Evolutionary conservation across 2,113 vertebrate species (phyloP).

Genomic region (Heterochromis multidens): DNA sequence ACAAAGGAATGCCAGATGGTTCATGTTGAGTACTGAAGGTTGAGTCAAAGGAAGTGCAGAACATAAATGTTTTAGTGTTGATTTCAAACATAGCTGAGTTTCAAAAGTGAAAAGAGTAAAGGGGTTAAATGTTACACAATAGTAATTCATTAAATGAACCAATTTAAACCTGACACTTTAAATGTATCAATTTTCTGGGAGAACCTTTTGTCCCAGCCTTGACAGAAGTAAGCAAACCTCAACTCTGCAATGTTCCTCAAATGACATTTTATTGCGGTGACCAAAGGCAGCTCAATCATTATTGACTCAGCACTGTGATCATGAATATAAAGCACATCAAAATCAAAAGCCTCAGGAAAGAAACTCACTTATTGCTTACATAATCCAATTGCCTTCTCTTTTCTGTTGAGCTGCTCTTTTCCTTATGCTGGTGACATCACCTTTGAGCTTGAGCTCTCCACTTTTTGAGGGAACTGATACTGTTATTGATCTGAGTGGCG

Average conservation of each 20-base stretch:
- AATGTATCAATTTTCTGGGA: background rate
- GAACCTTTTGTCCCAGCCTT: background rate
- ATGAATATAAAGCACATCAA: conserved; percentile 10
- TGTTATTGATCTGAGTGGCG: conserved; percentile 42
- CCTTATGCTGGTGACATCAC: conserved; percentile 15
- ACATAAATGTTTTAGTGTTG: background rate
- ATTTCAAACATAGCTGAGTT: background rate
- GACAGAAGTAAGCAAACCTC: background rate
- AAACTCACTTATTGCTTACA: background rate
- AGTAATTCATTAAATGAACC: background rate
- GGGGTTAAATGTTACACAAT: background rate
- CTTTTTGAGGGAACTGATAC: conserved; percentile 15
- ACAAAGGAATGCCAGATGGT: background rate
- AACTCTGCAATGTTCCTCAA: background rate
- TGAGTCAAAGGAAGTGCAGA: background rate
- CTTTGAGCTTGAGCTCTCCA: conserved; percentile 1
- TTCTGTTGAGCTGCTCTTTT: background rate
- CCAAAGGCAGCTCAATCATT: background rate
- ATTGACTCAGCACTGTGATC: background rate
- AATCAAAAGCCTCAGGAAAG: background rate
- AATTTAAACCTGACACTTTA: background rate
- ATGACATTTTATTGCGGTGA: background rate
- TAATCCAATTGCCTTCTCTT: conserved; percentile 4
- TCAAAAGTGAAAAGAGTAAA: background rate
- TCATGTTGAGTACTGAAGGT: background rate